Conservation (phyloP, 1,140 invertebrate species). For the Pinna nobilis region DNA sequence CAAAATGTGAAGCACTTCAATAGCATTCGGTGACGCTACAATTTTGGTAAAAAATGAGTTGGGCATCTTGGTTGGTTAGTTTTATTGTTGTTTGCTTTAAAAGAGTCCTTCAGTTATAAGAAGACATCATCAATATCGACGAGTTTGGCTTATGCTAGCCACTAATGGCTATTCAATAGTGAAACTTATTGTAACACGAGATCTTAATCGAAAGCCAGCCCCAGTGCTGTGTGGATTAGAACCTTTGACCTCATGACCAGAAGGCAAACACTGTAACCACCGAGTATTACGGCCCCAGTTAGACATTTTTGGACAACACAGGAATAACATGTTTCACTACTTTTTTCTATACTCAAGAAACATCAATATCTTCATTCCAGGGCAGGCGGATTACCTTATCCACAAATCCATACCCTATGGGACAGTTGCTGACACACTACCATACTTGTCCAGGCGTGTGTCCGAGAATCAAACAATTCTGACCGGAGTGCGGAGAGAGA, state of each 20-base stretch:
- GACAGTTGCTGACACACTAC: conserved; percentile 95
- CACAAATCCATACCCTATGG: conserved; percentile 99
- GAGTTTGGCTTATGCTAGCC: too few relatives aligned
- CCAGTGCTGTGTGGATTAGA: too few relatives aligned
- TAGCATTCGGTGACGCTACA: too few relatives aligned
- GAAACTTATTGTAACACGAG: too few relatives aligned
- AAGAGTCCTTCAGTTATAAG: too few relatives aligned
- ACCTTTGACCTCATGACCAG: background rate
- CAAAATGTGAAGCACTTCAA: too few relatives aligned
- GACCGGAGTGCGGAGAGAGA: conserved; percentile 74
- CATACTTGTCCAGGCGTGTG: conserved; percentile 95
- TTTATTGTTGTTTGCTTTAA: too few relatives aligned
- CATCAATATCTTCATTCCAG: conserved; percentile 76
- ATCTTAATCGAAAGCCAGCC: too few relatives aligned
- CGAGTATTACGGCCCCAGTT: background rate
- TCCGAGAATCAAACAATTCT: conserved; percentile 87
- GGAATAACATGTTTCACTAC: background rate
- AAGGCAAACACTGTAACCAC: background rate
- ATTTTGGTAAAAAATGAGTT: too few relatives aligned
- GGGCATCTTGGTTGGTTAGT: too few relatives aligned
- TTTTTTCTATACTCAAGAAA: background rate
- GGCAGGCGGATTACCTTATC: conserved; percentile 96
- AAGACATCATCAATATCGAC: too few relatives aligned
- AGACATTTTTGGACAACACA: background rate
- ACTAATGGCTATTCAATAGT: too few relatives aligned